Evolutionary conservation across 2,888 invertebrate species (phyloP).

Genomic region (Auanema sp.): DNA sequence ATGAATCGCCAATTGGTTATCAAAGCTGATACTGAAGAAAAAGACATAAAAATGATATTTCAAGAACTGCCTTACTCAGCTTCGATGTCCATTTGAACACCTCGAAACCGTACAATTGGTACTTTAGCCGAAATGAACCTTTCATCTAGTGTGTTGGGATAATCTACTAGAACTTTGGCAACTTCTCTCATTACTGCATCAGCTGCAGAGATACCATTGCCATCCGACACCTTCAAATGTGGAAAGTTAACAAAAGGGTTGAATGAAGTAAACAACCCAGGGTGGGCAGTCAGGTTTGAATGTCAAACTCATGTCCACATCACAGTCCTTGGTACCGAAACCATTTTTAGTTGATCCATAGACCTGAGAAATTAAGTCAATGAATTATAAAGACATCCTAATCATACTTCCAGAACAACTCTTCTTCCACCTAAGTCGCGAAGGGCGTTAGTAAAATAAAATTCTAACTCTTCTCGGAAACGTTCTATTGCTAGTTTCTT

Average conservation of each 20-base stretch:
- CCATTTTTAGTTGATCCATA: conserved; percentile 73
- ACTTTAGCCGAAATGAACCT: conserved; percentile 69
- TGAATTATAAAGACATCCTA: neutral
- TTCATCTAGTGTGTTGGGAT: conserved; percentile 37
- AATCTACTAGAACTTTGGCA: conserved; percentile 41
- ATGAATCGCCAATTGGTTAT: conserved; percentile 70
- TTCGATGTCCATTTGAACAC: conserved; percentile 45
- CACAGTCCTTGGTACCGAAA: conserved; percentile 70
- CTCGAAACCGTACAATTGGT: conserved; percentile 71
- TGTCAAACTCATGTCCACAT: conserved; percentile 72
- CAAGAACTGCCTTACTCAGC: conserved; percentile 26
- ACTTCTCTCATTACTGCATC: conserved; percentile 44
- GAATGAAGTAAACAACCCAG: conserved; percentile 18
- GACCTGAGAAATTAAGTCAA: conserved; percentile 64
- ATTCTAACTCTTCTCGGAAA: conserved; percentile 18
- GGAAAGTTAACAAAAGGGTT: neutral
- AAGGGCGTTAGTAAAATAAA: conserved; percentile 11
- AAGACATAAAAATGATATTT: neutral
- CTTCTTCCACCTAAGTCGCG: conserved; percentile 12
- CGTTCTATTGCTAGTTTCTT: conserved; percentile 15
- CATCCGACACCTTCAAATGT: neutral
- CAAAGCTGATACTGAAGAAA: conserved; percentile 68
- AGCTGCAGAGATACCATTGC: neutral
- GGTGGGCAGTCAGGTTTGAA: conserved; percentile 64
- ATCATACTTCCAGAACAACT: conserved; percentile 14